A percentile compares a stretch with the other conserved stretches of the same genome.
Evolutionary conservation across 2,113 vertebrate species (phyloP).

Genomic region (Puntigrus tetrazona): DNA sequence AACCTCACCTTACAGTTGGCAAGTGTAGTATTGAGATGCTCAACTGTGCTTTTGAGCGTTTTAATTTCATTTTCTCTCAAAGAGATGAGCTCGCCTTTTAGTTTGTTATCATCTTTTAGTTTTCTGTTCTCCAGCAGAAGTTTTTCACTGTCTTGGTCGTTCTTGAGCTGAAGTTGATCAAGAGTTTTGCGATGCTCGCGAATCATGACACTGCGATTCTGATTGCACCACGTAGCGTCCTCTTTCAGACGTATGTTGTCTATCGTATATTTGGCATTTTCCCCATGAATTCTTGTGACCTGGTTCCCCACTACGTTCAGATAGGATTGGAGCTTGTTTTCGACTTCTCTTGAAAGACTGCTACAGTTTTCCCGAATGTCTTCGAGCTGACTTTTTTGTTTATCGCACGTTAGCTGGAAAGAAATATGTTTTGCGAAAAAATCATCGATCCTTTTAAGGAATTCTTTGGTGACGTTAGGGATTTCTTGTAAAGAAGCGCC

Average conservation of each 20-base stretch:
- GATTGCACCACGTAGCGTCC: constrained; percentile 62
- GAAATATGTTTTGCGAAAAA: constrained; percentile 63
- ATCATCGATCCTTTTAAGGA: constrained; percentile 70
- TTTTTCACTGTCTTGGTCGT: constrained; percentile 65
- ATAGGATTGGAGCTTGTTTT: constrained; percentile 67
- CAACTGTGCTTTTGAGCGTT: constrained; percentile 57
- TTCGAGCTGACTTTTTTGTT: constrained; percentile 68
- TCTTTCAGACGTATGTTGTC: constrained; percentile 65
- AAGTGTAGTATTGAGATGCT: constrained; percentile 61
- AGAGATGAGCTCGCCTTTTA: constrained; percentile 54
- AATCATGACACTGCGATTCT: constrained; percentile 58
- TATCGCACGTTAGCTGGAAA: constrained; percentile 73
- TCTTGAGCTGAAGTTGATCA: constrained; percentile 58
- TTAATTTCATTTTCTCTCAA: constrained; percentile 56
- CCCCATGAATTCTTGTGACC: constrained; percentile 56
- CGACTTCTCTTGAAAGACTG: constrained; percentile 69
- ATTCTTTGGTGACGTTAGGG: constrained; percentile 67
- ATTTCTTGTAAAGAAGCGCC: constrained; percentile 64
- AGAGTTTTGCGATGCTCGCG: constrained; percentile 53
- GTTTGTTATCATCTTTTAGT: constrained; percentile 31
- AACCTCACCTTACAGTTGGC: constrained; percentile 64
- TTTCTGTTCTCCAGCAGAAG: constrained; percentile 65
- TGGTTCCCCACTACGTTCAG: constrained; percentile 60
- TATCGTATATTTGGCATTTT: constrained; percentile 65
- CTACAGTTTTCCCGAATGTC: constrained; percentile 70